A percentile compares a stretch with the other conserved stretches of the same genome.
Evolutionary conservation across 2,113 vertebrate genomes (phyloP).

Genomic region (Phodopus roborovskii): DNA sequence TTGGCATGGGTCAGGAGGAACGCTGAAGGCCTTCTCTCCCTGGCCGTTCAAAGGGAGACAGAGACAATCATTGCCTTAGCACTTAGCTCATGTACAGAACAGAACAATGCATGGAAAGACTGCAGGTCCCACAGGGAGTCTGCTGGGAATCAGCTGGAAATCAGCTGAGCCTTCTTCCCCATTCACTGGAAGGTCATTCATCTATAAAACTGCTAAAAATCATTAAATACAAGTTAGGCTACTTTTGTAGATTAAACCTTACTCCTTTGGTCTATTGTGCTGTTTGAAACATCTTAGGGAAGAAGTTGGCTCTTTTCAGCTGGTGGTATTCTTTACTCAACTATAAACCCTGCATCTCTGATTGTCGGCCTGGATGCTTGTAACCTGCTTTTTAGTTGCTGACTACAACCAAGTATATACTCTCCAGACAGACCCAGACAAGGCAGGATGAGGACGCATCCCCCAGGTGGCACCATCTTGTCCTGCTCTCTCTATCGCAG

Average conservation of each 20-base stretch:
- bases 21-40: neutral
- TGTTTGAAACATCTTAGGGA: neutral
- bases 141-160: too few species aligned
- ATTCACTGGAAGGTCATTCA: neutral
- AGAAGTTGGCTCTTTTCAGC: neutral
- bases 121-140: neutral
- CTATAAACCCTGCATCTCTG: neutral
- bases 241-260: neutral
- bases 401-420: neutral
- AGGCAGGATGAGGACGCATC: too few species aligned
- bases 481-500: neutral
- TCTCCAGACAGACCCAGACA: neutral
- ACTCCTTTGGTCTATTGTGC: neutral
- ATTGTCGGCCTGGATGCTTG: neutral
- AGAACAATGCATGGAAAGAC: neutral
- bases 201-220: constrained; percentile 6
- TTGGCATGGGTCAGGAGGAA: neutral
- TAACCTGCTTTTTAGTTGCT: neutral
- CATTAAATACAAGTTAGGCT: neutral
- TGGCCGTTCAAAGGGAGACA: neutral
- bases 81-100: neutral
- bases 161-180: neutral
- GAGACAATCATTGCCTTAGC: neutral
- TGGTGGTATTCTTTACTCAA: neutral
- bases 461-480: neutral